Percentiles rank a stretch among this genome's conserved stretches.
These are phyloP conservation scores for Rhagophthalmus giganteus DNA, from an alignment of 2,888 invertebrate species.

Conservation along the genomic window DNA sequence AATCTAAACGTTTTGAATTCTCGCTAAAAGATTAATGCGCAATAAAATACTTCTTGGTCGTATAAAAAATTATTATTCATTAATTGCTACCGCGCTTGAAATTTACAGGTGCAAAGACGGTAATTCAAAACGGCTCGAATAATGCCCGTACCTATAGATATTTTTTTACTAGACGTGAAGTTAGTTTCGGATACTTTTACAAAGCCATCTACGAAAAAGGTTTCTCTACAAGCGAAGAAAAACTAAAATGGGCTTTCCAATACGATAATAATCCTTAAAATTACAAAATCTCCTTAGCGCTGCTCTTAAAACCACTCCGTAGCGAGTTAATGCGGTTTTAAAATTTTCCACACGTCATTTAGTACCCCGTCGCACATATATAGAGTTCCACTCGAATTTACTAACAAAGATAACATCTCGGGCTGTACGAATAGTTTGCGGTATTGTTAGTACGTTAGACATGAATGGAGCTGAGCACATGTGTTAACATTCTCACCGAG, in stretches of 20 bases:
- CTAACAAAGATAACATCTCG: constrained; percentile 23
- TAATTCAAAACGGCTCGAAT: no score
- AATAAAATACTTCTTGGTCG: constrained; percentile 2
- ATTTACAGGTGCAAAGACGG: no score
- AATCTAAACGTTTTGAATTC: constrained; percentile 7
- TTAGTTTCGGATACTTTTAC: no score
- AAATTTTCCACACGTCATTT: constrained; percentile 20
- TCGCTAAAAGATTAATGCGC: constrained; percentile 1
- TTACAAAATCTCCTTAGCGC: constrained; percentile 31
- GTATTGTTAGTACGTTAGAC: constrained; percentile 32
- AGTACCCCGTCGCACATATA: constrained; percentile 9
- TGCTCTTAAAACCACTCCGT: constrained; percentile 24
- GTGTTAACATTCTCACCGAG: constrained; percentile 53
- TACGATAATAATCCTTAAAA: constrained; percentile 29
- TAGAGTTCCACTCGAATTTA: constrained; percentile 5
- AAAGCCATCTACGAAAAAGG: no score
- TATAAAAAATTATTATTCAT: background rate
- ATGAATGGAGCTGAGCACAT: constrained; percentile 46
- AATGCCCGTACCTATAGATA: no score
- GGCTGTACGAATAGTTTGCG: constrained; percentile 18
- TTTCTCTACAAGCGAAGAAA: no score
- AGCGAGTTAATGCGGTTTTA: constrained; percentile 19
- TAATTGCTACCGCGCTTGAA: constrained; percentile 3
- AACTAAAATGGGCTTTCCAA: constrained; percentile 20
- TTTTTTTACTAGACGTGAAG: no score